A percentile compares a stretch with the other conserved stretches of the same genome.
Conservation (phyloP, 2,888 invertebrate genomes). For the Pristionchus exspectatus region DNA sequence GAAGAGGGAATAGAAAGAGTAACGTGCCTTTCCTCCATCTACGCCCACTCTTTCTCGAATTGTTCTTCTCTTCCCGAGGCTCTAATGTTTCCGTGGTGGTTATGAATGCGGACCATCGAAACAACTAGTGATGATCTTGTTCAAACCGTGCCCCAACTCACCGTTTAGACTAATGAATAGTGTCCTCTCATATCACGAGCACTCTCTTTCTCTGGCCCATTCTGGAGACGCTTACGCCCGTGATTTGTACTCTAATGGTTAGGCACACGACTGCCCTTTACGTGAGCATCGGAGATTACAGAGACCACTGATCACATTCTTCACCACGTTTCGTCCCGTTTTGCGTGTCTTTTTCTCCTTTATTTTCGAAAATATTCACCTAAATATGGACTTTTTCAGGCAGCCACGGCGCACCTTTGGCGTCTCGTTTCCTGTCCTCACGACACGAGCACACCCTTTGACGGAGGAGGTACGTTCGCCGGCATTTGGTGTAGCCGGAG, state of each 20-base stretch:
- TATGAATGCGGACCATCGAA: neutral
- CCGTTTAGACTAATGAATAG: neutral
- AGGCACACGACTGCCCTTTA: neutral
- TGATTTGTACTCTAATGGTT: neutral
- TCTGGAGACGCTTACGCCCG: too few relatives aligned
- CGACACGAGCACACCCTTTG: conserved; percentile 48
- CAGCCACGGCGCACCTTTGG: conserved; percentile 51
- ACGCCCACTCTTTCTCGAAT: neutral
- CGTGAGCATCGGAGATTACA: neutral
- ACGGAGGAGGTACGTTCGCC: conserved; percentile 33
- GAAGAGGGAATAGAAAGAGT: too few relatives aligned
- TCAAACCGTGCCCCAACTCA: neutral
- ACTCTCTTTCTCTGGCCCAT: too few relatives aligned
- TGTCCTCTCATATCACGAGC: too few relatives aligned
- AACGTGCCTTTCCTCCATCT: too few relatives aligned
- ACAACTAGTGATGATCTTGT: neutral
- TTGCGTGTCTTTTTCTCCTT: neutral
- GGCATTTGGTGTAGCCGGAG: too few relatives aligned
- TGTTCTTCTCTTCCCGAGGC: neutral
- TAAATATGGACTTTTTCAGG: neutral
- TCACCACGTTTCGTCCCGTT: neutral
- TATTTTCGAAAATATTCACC: neutral
- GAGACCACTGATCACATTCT: neutral
- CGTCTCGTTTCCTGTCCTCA: conserved; percentile 44
- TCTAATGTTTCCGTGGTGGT: neutral